Conservation (phyloP, 2,888 invertebrate genomes). For the Epistrophe grossulariae region DNA sequence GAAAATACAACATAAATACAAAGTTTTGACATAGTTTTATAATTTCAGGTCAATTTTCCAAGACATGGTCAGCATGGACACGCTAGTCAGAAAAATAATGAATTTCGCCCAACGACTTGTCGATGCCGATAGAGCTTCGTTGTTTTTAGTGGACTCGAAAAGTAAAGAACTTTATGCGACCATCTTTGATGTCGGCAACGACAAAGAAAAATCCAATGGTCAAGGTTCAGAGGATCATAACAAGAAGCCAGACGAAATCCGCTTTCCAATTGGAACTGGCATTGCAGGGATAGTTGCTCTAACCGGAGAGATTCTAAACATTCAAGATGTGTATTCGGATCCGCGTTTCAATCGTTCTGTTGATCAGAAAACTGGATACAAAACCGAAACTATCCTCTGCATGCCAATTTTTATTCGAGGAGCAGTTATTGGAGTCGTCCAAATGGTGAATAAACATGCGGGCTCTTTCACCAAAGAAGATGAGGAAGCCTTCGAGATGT, state of each 20-base stretch:
- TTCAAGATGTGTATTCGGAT: constrained; percentile 92
- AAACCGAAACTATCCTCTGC: constrained; percentile 91
- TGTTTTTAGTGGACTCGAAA: constrained; percentile 91
- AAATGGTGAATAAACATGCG: constrained; percentile 91
- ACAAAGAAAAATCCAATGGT: constrained; percentile 75
- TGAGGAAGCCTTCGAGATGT: constrained; percentile 92
- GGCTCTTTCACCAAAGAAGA: constrained; percentile 88
- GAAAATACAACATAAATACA: not conserved
- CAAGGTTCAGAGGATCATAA: constrained; percentile 78
- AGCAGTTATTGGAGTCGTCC: constrained; percentile 92
- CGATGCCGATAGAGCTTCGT: constrained; percentile 92
- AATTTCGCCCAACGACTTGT: constrained; percentile 92
- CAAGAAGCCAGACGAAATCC: constrained; percentile 85
- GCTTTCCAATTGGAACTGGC: constrained; percentile 90
- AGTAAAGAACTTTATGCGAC: constrained; percentile 91
- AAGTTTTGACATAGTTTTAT: not conserved
- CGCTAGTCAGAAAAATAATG: constrained; percentile 92
- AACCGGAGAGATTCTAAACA: constrained; percentile 92
- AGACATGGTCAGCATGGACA: constrained; percentile 93
- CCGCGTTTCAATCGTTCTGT: constrained; percentile 89
- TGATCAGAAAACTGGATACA: constrained; percentile 88
- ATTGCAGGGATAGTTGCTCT: constrained; percentile 93
- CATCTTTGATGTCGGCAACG: constrained; percentile 89
- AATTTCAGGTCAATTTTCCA: constrained; percentile 91
- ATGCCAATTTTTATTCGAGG: constrained; percentile 94